A percentile compares a stretch with the other conserved stretches of the same genome.
phyloP scores from a whole-genome alignment of 2,888 invertebrate genomes.

The Neocrepidodera transversa region DNA sequence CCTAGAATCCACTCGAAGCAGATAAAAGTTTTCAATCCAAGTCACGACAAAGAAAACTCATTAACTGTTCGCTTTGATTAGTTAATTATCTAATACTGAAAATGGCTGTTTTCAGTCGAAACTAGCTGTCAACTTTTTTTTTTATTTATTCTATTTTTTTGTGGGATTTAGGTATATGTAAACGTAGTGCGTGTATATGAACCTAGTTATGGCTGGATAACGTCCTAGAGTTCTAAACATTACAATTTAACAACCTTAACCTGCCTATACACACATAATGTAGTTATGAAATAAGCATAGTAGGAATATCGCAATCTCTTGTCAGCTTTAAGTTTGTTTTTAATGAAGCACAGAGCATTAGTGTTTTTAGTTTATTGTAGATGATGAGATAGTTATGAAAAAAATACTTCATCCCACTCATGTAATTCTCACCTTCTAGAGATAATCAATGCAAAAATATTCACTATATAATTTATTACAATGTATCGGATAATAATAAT shows the following conservation, averaged over 20 bases:
- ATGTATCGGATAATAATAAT: too few relatives aligned
- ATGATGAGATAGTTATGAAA: not conserved
- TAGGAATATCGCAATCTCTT: not conserved
- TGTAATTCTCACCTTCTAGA: not conserved
- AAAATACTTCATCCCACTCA: not conserved
- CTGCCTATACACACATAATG: conserved; percentile 14
- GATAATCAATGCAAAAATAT: too few relatives aligned
- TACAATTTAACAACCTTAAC: conserved; percentile 22
- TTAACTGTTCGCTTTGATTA: too few relatives aligned
- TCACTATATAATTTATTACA: too few relatives aligned
- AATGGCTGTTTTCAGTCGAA: too few relatives aligned
- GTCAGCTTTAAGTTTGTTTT: not conserved
- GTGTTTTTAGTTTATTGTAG: not conserved
- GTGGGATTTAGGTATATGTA: too few relatives aligned
- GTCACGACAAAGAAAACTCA: too few relatives aligned
- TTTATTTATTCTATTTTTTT: too few relatives aligned
- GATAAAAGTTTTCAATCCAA: too few relatives aligned
- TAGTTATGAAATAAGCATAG: conserved; percentile 1
- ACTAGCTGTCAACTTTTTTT: too few relatives aligned
- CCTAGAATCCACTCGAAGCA: too few relatives aligned
- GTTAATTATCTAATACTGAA: too few relatives aligned
- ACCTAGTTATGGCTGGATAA: conserved; percentile 16
- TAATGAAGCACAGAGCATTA: not conserved
- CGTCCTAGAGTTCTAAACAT: conserved; percentile 22
- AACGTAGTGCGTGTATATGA: not conserved